Conservation (phyloP, 2,113 vertebrate genomes). For the Lipophrys pholis region DNA sequence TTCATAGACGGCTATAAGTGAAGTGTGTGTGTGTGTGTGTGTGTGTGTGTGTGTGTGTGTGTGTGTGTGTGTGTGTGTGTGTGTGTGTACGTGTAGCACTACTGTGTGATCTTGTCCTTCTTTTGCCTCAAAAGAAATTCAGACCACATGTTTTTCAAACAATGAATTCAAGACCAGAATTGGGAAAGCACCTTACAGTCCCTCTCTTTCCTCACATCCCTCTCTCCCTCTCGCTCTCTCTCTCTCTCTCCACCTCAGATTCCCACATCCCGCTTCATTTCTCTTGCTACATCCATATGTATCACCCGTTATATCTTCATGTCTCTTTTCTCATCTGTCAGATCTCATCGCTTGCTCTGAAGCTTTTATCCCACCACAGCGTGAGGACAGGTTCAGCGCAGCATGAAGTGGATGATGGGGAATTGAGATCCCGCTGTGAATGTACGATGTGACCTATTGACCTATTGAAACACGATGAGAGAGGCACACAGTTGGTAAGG, state of each 20-base stretch:
- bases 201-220: constrained; percentile 7
- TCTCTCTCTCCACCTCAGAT: background rate
- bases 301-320: constrained; percentile 17
- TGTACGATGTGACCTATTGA: constrained; percentile 58
- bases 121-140: constrained; percentile 68
- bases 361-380: constrained; percentile 50
- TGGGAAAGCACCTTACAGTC: constrained; percentile 78
- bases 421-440: constrained; percentile 65
- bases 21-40: constrained; percentile 18
- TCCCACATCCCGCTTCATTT: constrained; percentile 10
- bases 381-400: constrained; percentile 60
- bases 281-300: constrained; percentile 35
- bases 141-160: constrained; percentile 77
- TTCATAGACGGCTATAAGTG: constrained; percentile 46
- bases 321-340: constrained; percentile 57
- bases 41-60: constrained; percentile 27
- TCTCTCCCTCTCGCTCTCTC: background rate
- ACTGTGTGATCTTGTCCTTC: constrained; percentile 68
- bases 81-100: constrained; percentile 30
- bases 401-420: constrained; percentile 73
- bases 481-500: constrained; percentile 38
- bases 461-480: constrained; percentile 40
- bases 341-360: constrained; percentile 47
- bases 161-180: constrained; percentile 64
- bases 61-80: too few relatives aligned